phyloP scores from a whole-genome alignment of 2,113 vertebrate genomes.

The Phainopepla nitens region DNA sequence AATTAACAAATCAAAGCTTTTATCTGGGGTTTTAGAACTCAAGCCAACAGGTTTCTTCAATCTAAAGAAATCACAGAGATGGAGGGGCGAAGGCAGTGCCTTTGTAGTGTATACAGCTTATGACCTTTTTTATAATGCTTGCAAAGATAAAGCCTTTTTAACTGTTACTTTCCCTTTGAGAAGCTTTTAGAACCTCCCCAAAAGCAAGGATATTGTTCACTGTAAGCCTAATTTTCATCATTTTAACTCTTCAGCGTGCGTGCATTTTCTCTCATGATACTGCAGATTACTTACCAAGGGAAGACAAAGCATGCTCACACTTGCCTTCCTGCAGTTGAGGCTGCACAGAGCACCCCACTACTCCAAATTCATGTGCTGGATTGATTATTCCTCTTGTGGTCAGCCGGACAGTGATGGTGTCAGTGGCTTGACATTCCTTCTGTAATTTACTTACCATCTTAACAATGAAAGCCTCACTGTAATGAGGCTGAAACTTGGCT shows the following conservation, averaged over 20 bases:
- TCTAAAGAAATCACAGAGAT: slow-evolving; percentile 52
- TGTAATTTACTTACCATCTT: background rate
- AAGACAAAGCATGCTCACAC: fast-evolving
- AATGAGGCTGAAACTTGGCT: background rate
- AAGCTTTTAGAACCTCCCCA: slow-evolving; percentile 6
- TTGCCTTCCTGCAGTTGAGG: background rate
- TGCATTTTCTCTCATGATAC: background rate
- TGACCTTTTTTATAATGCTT: slow-evolving; percentile 17
- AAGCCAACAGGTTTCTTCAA: slow-evolving; percentile 73
- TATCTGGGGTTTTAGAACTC: slow-evolving; percentile 73
- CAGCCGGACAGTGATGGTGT: background rate
- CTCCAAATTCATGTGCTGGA: background rate
- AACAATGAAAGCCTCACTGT: background rate
- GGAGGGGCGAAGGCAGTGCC: slow-evolving; percentile 23
- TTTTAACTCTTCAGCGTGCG: background rate
- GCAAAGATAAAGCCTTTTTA: slow-evolving; percentile 47
- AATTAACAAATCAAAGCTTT: slow-evolving; percentile 80
- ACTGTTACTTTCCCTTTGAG: background rate
- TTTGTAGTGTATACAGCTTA: slow-evolving; percentile 54
- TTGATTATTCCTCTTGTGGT: background rate
- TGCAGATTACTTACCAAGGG: background rate
- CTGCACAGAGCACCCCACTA: background rate
- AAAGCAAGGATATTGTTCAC: background rate
- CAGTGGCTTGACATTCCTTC: background rate
- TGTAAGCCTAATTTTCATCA: background rate